Conservation (phyloP, 2,797 vertebrate species). For the Atherinosoma microstoma region DNA sequence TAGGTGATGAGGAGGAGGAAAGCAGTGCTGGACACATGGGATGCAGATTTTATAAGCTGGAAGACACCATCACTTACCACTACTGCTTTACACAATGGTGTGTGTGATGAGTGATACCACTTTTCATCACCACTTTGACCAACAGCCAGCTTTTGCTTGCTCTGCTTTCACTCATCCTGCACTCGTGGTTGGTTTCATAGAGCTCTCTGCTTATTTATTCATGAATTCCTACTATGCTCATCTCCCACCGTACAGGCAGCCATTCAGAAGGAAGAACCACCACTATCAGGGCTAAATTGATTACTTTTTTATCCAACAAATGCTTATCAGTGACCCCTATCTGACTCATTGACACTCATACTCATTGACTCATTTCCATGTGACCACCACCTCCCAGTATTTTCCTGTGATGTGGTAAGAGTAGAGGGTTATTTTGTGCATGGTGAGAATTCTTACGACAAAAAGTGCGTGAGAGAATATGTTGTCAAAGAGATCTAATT, state of each 20-base stretch:
- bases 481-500: slow-evolving; percentile 40
- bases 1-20: background rate
- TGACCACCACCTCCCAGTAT: background rate
- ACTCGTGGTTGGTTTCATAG: slow-evolving; percentile 42
- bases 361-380: slow-evolving; percentile 39
- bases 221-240: slow-evolving; percentile 48
- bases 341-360: too few species aligned
- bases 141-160: slow-evolving; percentile 20
- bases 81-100: background rate
- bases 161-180: slow-evolving; percentile 38
- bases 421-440: slow-evolving; percentile 12
- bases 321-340: slow-evolving; percentile 36
- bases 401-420: slow-evolving; percentile 10
- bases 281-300: slow-evolving; percentile 14
- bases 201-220: slow-evolving; percentile 60
- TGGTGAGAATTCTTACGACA: slow-evolving; percentile 28
- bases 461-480: slow-evolving; percentile 22
- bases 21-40: slow-evolving; percentile 16
- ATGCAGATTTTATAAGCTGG: slow-evolving; percentile 28
- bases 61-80: slow-evolving; percentile 29
- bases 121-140: slow-evolving; percentile 40
- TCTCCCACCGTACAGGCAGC: slow-evolving; percentile 20
- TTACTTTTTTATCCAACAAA: slow-evolving; percentile 41
- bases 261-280: slow-evolving; percentile 2
- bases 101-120: slow-evolving; percentile 33